Conservation (phyloP, 1,140 invertebrate species). For the Papilio helenus region DNA sequence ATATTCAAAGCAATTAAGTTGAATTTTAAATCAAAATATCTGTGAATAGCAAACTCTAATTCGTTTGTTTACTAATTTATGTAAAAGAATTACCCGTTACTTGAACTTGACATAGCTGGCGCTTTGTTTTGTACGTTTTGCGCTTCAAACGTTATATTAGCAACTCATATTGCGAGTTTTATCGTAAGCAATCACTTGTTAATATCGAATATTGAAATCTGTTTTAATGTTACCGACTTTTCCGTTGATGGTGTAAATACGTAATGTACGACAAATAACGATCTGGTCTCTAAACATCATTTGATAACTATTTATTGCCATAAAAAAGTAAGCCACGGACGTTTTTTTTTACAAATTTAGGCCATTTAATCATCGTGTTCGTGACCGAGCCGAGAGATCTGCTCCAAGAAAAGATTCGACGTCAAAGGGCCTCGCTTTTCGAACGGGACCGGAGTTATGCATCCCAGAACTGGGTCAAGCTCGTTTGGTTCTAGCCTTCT, state of each 20-base stretch:
- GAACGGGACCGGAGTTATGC: conserved; percentile 74
- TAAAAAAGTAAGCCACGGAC: neutral
- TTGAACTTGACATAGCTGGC: too few species aligned
- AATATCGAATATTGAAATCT: too few species aligned
- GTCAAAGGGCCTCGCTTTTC: conserved; percentile 65
- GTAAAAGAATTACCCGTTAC: too few species aligned
- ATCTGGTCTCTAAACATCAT: neutral
- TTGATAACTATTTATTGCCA: too few species aligned
- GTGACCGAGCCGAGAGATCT: neutral
- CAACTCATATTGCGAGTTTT: too few species aligned
- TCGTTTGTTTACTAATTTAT: too few species aligned
- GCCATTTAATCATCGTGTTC: neutral
- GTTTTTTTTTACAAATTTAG: neutral
- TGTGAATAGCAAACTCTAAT: too few species aligned
- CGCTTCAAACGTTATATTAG: too few species aligned
- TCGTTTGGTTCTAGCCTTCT: conserved; percentile 62
- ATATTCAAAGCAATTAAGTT: neutral
- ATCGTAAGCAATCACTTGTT: too few species aligned
- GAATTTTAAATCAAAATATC: too few species aligned
- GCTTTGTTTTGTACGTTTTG: too few species aligned
- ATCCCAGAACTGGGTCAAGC: conserved; percentile 79
- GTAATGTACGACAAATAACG: neutral
- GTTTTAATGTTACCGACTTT: neutral
- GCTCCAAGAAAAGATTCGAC: conserved; percentile 45
- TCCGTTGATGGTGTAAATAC: neutral